phyloP scores from a whole-genome alignment of 2,888 invertebrate species.

The Thecophora atra region DNA sequence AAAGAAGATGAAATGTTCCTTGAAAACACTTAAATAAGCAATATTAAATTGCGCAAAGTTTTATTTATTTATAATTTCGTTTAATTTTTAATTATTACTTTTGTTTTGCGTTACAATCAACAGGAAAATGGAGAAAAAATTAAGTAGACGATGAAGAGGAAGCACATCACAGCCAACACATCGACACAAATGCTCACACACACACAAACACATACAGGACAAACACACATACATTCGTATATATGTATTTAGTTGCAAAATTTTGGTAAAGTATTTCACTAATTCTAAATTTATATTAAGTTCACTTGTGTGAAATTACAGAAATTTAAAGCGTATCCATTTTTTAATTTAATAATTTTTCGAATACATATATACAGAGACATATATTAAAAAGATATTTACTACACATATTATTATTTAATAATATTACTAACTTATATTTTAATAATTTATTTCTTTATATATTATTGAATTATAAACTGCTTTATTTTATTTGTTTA shows the following conservation, averaged over 20 bases:
- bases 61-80: slow-evolving; percentile 5
- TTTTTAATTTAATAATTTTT: no score
- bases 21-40: no score
- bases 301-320: no score
- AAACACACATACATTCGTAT: background rate
- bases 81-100: background rate
- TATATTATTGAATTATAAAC: no score
- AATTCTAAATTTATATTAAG: background rate
- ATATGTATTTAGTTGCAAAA: background rate
- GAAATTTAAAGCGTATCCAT: no score
- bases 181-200: slow-evolving; percentile 21
- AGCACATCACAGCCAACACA: slow-evolving; percentile 15
- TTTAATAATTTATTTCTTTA: no score
- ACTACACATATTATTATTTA: no score
- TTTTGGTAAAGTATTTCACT: background rate
- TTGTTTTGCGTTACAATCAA: background rate
- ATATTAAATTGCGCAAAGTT: background rate
- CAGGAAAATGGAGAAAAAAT: slow-evolving; percentile 29
- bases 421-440: no score
- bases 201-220: slow-evolving; percentile 28
- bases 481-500: no score
- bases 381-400: no score
- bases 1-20: no score
- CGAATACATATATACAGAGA: no score
- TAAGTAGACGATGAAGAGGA: background rate